Percentiles rank a stretch among this genome's conserved stretches.
Evolutionary conservation across 2,888 invertebrate genomes (phyloP).

Genomic region (Cryptocephalus primarius): DNA sequence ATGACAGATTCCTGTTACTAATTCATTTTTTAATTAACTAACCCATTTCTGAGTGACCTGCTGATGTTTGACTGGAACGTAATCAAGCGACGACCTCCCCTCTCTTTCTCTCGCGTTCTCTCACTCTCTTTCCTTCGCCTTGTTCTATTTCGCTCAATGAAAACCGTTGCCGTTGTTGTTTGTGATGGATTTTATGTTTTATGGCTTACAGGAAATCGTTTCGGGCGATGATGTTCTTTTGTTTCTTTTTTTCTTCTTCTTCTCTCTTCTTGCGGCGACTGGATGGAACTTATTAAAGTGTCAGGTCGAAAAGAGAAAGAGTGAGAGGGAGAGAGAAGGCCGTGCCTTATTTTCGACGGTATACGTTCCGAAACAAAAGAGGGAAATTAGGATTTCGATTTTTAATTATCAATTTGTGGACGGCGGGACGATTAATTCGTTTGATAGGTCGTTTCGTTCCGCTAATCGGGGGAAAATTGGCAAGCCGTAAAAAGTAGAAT

Average conservation of each 20-base stretch:
- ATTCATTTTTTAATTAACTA: slow-evolving; percentile 38
- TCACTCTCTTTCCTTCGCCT: neutral
- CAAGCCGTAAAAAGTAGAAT: too few species aligned
- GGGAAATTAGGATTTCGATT: too few species aligned
- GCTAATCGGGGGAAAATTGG: too few species aligned
- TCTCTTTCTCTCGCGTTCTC: neutral
- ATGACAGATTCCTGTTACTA: slow-evolving; percentile 38
- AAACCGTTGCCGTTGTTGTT: slow-evolving; percentile 10
- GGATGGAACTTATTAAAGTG: neutral
- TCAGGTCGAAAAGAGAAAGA: neutral
- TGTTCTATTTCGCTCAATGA: slow-evolving; percentile 13
- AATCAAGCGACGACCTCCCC: slow-evolving; percentile 15
- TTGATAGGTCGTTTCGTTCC: too few species aligned
- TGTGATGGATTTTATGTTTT: slow-evolving; percentile 26
- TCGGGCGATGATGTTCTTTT: slow-evolving; percentile 5
- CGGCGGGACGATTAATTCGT: too few species aligned
- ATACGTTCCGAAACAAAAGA: too few species aligned
- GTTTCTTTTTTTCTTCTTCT: slow-evolving; percentile 5
- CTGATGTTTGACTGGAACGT: slow-evolving; percentile 18
- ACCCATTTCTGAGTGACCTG: slow-evolving; percentile 25
- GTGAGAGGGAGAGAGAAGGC: too few species aligned
- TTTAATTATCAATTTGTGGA: too few species aligned
- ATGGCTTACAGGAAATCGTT: slow-evolving; percentile 19
- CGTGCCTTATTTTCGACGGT: too few species aligned
- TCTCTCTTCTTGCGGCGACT: neutral